These are phyloP conservation scores for Micropoecilia bifurca DNA, from an alignment of 2,797 vertebrate genomes.

Conservation along the genomic window DNA sequence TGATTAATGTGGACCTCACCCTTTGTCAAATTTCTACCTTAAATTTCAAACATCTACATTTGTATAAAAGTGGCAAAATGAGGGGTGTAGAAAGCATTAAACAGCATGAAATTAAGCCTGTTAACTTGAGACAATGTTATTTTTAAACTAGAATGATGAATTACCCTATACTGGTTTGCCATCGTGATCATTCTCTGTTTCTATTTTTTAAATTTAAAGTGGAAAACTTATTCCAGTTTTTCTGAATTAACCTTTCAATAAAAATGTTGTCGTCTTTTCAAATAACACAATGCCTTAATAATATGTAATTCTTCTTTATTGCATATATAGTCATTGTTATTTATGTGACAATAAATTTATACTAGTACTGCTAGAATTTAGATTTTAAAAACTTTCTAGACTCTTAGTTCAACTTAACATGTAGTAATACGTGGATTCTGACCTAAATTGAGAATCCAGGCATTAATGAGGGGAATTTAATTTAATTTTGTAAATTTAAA, in stretches of 20 bases:
- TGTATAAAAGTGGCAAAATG: background rate
- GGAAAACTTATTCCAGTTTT: background rate
- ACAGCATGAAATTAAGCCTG: background rate
- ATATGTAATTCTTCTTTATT: background rate
- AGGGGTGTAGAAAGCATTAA: background rate
- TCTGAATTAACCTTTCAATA: background rate
- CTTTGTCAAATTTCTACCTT: background rate
- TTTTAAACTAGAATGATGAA: background rate
- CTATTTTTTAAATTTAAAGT: background rate
- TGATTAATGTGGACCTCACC: background rate
- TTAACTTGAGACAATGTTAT: background rate
- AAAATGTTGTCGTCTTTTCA: background rate
- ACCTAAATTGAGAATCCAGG: too few species aligned
- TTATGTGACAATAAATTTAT: background rate
- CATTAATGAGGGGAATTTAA: background rate
- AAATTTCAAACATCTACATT: background rate
- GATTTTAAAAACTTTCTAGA: background rate
- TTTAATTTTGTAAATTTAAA: background rate
- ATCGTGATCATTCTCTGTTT: background rate
- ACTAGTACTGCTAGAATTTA: background rate
- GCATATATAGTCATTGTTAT: background rate
- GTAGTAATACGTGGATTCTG: background rate
- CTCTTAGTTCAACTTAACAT: background rate
- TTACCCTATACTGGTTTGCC: background rate
- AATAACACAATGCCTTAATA: background rate